Conservation (phyloP, 1,140 invertebrate genomes). For the Temnothorax nylanderi region DNA sequence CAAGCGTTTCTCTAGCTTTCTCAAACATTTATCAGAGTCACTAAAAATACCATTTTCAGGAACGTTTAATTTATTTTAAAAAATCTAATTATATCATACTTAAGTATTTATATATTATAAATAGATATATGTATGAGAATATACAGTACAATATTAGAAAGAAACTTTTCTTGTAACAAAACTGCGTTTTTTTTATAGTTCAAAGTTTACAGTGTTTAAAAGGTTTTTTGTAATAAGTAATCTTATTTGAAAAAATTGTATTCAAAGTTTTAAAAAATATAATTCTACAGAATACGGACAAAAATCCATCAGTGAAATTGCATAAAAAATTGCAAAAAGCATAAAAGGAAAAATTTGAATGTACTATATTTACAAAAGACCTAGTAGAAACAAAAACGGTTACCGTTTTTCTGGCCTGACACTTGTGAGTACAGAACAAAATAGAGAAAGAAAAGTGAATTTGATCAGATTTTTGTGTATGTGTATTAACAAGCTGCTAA, state of each 20-base stretch:
- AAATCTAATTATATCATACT: background rate
- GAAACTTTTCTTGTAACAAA: background rate
- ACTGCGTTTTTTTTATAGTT: background rate
- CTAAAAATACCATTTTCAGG: background rate
- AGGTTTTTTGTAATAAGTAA: too few species aligned
- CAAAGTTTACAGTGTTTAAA: too few species aligned
- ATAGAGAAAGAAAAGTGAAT: background rate
- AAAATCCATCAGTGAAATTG: background rate
- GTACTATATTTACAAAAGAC: background rate
- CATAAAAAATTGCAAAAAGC: background rate
- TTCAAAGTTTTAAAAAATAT: background rate
- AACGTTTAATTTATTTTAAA: background rate
- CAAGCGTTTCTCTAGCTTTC: background rate
- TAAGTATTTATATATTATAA: background rate
- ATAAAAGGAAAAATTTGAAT: background rate
- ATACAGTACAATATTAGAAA: background rate
- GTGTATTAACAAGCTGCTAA: background rate
- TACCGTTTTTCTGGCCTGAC: background rate
- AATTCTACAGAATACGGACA: background rate
- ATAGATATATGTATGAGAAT: background rate
- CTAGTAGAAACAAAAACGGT: background rate
- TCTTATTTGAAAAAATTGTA: too few species aligned
- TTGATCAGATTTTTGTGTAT: background rate
- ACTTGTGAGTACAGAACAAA: background rate
- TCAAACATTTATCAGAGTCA: background rate